A percentile compares a stretch with the other conserved stretches of the same genome.
phyloP scores from a whole-genome alignment of 2,113 vertebrate species.

The Oncorhynchus mykiss region DNA sequence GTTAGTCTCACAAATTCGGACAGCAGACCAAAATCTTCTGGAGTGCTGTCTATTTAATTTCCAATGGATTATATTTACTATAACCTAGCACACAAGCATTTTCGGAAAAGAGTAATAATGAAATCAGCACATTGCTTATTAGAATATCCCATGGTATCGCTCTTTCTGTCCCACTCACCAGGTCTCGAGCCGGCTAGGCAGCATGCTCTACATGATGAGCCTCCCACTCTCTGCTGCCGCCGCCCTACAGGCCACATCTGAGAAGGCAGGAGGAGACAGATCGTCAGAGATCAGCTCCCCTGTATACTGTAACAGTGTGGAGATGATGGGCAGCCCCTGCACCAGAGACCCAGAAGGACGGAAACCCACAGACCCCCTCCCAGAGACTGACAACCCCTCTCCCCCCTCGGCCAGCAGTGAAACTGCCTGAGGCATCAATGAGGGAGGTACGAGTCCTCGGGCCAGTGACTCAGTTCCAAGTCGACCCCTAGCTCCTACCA shows the following conservation, averaged over 20 bases:
- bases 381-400: constrained; percentile 68
- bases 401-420: constrained; percentile 71
- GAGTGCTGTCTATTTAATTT: neutral
- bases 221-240: constrained; percentile 73
- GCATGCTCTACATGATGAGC: constrained; percentile 82
- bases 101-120: too few relatives aligned
- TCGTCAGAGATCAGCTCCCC: constrained; percentile 77
- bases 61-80: neutral
- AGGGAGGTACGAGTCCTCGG: neutral
- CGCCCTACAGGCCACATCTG: constrained; percentile 66
- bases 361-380: constrained; percentile 72
- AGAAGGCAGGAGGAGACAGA: constrained; percentile 77
- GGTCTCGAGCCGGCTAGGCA: constrained; percentile 86
- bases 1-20: neutral
- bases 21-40: neutral
- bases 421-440: constrained; percentile 47
- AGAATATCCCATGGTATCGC: neutral
- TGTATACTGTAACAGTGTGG: constrained; percentile 78
- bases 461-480: too few relatives aligned
- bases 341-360: constrained; percentile 75
- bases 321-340: constrained; percentile 74
- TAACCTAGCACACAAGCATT: neutral
- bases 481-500: too few relatives aligned
- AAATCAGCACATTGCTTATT: neutral
- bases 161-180: constrained; percentile 46